Base-by-base conservation (phyloP, 2,113 vertebrate genomes). In the Cyprinodon variegatus region DNA sequence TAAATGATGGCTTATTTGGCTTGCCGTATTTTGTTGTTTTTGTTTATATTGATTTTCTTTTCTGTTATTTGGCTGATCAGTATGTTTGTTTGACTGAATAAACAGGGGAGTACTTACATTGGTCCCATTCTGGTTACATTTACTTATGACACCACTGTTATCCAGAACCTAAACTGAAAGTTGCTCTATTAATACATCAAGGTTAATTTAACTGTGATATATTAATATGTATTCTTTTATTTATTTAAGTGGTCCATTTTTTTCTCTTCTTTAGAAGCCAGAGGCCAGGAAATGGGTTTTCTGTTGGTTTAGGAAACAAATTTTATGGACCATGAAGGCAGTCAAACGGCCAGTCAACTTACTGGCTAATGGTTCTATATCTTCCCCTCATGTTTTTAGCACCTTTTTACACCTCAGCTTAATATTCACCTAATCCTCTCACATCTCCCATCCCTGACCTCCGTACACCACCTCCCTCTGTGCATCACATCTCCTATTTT, bases 301-400 rank as follows among this genome's bases (percentile, higher is more conserved):
- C 65, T 78, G 79, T 70, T 85, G 38, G 17, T 81, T 86, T 40
- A 20, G 65, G 48, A 36, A 68, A 46, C 70, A n/a, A 11, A 81
- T 68, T 78, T 72, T 70, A 71, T 70, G 14, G 83, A 82, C 78
- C 88, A 83, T 87, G 88, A 90, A 83, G 70, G 53, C 77, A 63
- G 74, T 82, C 73, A 66, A 72, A 83, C 86, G 79, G 75, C 66
- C 70, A 13, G 17, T 38, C 15, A 22, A 40, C 79, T 68, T 29
- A 4, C 4, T 71, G 6, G 88, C 86, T 90, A 90, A 92, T 89
- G 82, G 85, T 88, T 91, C 85, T 68, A 79, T 78, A 83, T 76
- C 83, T 78, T 83, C 75, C 69, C 74, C 81, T 85, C 76, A 73
- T 87, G 77, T 78, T 72, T 77, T 81, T 82, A 77, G 68, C 83